These are phyloP conservation scores for Latrodectus geometricus DNA, from an alignment of 1,140 invertebrate species.

Conservation along the genomic window DNA sequence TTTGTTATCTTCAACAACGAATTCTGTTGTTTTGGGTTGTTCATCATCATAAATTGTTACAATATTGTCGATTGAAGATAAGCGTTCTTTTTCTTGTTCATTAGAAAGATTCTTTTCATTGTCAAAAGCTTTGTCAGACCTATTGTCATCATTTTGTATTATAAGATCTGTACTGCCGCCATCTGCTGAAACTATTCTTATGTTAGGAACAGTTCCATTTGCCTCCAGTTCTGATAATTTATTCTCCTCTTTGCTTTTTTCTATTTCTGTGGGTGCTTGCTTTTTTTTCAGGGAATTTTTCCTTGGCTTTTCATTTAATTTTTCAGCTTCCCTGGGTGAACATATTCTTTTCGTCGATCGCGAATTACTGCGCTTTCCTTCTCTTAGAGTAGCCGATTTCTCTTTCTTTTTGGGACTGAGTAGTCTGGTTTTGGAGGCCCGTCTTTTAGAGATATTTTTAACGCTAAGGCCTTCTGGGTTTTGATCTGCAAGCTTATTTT, in stretches of 20 bases:
- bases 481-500: background rate
- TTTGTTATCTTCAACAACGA: no score
- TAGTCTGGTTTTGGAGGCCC: background rate
- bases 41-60: no score
- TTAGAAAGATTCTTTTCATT: slow-evolving; percentile 7
- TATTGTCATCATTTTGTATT: background rate
- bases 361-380: background rate
- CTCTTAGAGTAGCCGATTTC: background rate
- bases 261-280: background rate
- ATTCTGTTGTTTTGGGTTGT: no score
- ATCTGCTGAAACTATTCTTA: slow-evolving; percentile 33
- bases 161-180: background rate
- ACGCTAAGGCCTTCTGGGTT: background rate
- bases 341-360: background rate
- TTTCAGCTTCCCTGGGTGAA: background rate
- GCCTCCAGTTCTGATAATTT: background rate
- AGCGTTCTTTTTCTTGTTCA: no score
- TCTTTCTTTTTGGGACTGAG: background rate
- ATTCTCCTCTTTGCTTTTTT: background rate
- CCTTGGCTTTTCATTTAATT: background rate
- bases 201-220: slow-evolving; percentile 8
- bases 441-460: background rate
- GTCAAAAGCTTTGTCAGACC: background rate
- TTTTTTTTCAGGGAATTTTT: background rate
- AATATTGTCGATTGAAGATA: no score